Evolutionary conservation across 2,888 invertebrate genomes (phyloP).

Genomic region (Venusia cambrica): DNA sequence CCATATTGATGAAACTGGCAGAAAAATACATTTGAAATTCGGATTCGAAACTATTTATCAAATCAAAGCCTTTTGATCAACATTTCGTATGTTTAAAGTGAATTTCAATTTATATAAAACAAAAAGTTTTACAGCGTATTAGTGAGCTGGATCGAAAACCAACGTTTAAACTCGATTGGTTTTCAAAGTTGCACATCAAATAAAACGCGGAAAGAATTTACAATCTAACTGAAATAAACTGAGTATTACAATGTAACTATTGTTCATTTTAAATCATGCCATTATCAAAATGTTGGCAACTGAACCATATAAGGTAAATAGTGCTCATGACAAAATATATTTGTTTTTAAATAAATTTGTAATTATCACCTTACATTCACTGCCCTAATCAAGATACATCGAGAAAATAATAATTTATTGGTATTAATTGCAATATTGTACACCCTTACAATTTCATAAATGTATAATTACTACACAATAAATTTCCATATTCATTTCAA

Average conservation of each 20-base stretch:
- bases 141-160: slow-evolving; percentile 16
- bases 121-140: slow-evolving; percentile 22
- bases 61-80: slow-evolving; percentile 9
- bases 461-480: no score
- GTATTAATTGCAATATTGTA: no score
- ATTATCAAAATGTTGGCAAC: no score
- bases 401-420: no score
- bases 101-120: slow-evolving; percentile 21
- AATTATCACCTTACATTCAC: no score
- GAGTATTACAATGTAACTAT: slow-evolving; percentile 9
- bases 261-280: no score
- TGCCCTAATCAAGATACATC: no score
- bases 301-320: no score
- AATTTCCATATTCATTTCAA: no score
- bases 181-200: slow-evolving; percentile 51
- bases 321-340: no score
- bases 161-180: slow-evolving; percentile 47
- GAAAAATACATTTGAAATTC: slow-evolving; percentile 12
- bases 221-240: slow-evolving; percentile 41
- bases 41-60: slow-evolving; percentile 14
- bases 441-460: no score
- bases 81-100: slow-evolving; percentile 16
- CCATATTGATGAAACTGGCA: slow-evolving; percentile 20
- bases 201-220: slow-evolving; percentile 51
- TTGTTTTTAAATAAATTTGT: slow-evolving; percentile 1